Base-by-base conservation (phyloP, 2,888 invertebrate species). In the Branchellion lobata region DNA sequence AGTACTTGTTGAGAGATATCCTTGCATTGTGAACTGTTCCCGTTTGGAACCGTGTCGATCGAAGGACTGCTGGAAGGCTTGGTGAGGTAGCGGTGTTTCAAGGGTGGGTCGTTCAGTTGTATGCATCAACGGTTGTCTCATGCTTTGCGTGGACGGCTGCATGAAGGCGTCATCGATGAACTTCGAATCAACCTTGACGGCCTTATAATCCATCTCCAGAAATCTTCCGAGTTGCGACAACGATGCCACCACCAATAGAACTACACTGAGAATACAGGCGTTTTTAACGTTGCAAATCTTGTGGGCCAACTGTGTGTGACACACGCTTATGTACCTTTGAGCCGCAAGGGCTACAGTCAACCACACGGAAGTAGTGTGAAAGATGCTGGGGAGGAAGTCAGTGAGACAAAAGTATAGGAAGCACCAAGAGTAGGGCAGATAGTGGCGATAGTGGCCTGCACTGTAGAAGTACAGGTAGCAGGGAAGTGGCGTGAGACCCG, bases 291-390 rank as follows among this genome's bases (percentile, higher is more conserved):
- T 91, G 85, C 91, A 91, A 88, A 90, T 89, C 24, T 92, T 92
- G 80, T 94, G 90, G 0, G 95, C 96, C 81, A 93, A 90, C 0
- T 94, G 92, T 0, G 95, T 94, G 87, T 95, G 95, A 85, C 95
- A 96, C 0, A 96, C 95, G 88, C 95, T 96, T 84, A 96, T 93
- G 89, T 95, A 96, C 83, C 96, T 90, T 88, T 96, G 96, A 24
- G 81, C 34, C 1, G 83, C 83, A 24, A 83, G 80, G 0, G 81
- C 80, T 8, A 82, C 80, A 68, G 73, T 81, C 75, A 81, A 33
- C 81, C 81, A 81, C 47, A 81, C 78, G 21, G 80, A 80, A 0
- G 81, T 78, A 5, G 81, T 81, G 79, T 81, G 81, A 51, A 81
- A 81, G 29, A 87, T 85, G 21, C 86, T 87, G 1, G 87, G 87